phyloP scores from a whole-genome alignment of 2,888 invertebrate genomes.

The Orthonychiurus folsomi region DNA sequence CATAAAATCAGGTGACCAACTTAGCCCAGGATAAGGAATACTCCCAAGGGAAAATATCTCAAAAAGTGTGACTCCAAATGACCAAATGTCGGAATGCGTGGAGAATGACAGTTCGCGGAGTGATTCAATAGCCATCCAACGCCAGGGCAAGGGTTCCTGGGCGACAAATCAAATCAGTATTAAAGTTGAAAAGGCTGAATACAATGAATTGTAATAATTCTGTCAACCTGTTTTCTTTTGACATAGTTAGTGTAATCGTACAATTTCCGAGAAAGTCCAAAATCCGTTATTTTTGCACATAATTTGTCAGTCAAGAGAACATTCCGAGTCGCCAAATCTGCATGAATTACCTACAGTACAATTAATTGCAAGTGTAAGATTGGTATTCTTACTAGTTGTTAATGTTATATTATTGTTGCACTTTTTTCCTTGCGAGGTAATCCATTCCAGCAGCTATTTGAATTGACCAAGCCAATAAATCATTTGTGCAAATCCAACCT shows the following conservation, averaged over 20 bases:
- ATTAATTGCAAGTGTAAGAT: background rate
- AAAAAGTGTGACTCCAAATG: slow-evolving; percentile 12
- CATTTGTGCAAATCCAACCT: background rate
- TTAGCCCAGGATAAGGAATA: slow-evolving; percentile 11
- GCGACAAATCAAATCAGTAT: background rate
- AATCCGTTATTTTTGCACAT: slow-evolving; percentile 10
- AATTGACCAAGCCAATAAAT: slow-evolving; percentile 9
- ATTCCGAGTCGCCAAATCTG: slow-evolving; percentile 13
- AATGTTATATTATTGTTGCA: background rate
- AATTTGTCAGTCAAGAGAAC: slow-evolving; percentile 2
- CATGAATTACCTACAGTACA: slow-evolving; percentile 12
- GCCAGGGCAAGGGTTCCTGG: slow-evolving; percentile 13
- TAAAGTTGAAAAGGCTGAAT: background rate
- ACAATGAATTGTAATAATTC: background rate
- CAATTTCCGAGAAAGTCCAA: slow-evolving; percentile 12
- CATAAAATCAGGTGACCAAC: slow-evolving; percentile 5
- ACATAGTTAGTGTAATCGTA: slow-evolving; percentile 14
- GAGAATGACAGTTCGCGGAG: slow-evolving; percentile 11
- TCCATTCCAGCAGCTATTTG: slow-evolving; percentile 15
- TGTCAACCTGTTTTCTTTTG: slow-evolving; percentile 3
- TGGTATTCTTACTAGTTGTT: background rate
- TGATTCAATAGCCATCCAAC: slow-evolving; percentile 7
- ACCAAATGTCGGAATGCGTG: slow-evolving; percentile 12
- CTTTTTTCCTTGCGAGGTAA: slow-evolving; percentile 12
- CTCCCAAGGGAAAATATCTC: slow-evolving; percentile 16